These are phyloP conservation scores for Calcarius lapponicus DNA, from an alignment of 2,797 vertebrate genomes.

Conservation along the genomic window DNA sequence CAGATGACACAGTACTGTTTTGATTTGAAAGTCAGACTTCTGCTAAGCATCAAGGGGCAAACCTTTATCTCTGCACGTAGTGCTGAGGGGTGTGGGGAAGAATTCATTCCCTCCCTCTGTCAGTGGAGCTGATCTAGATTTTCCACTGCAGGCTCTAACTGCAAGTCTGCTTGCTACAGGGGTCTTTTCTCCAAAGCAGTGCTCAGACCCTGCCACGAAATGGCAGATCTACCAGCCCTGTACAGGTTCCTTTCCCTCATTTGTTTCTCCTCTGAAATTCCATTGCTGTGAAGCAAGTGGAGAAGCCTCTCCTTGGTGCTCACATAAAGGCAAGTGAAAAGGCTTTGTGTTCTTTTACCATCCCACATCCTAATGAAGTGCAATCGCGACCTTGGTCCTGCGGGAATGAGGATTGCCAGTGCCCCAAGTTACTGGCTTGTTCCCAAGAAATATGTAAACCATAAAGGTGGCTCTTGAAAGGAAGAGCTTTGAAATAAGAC, in stretches of 20 bases:
- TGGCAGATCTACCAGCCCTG: neutral
- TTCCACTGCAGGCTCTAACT: neutral
- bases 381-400: neutral
- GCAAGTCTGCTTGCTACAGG: neutral
- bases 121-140: neutral
- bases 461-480: slow-evolving; percentile 1
- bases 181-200: neutral
- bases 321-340: neutral
- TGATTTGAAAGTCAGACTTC: slow-evolving; percentile 49
- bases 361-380: neutral
- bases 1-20: slow-evolving; percentile 48
- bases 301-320: neutral
- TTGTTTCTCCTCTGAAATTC: neutral
- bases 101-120: neutral
- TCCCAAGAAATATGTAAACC: neutral
- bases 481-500: neutral
- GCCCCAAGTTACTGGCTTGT: neutral
- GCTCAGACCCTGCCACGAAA: neutral
- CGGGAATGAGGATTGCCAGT: neutral
- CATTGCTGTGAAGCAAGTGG: neutral
- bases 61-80: slow-evolving; percentile 48
- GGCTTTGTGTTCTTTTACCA: neutral
- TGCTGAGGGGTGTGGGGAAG: neutral
- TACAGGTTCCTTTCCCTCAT: neutral
- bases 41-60: slow-evolving; percentile 52